phyloP scores from a whole-genome alignment of 2,113 vertebrate genomes.

The Neolamprologus brichardi region DNA sequence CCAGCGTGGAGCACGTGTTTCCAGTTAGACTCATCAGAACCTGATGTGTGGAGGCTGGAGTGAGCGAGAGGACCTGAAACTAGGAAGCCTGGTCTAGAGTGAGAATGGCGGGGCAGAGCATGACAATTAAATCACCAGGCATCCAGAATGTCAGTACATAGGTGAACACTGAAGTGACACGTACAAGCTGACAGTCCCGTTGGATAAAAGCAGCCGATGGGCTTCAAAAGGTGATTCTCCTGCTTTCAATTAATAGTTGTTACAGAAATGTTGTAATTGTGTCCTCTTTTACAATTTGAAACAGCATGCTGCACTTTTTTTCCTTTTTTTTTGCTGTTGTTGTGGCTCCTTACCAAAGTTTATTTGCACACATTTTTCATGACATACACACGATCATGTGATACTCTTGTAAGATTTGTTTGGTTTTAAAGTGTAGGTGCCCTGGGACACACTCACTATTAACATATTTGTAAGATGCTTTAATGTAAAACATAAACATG shows the following conservation, averaged over 20 bases:
- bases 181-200: background rate
- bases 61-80: slow-evolving; percentile 15
- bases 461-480: slow-evolving; percentile 49
- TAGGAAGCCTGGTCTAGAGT: slow-evolving; percentile 25
- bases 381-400: background rate
- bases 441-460: slow-evolving; percentile 23
- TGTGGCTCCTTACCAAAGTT: background rate
- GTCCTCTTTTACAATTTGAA: background rate
- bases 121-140: slow-evolving; percentile 38
- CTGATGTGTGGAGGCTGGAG: slow-evolving; percentile 56
- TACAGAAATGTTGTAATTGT: background rate
- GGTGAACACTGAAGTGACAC: slow-evolving; percentile 8
- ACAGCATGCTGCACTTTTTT: background rate
- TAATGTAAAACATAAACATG: slow-evolving; percentile 44
- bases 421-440: background rate
- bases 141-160: background rate
- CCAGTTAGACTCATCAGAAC: slow-evolving; percentile 68
- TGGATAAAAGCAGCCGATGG: background rate
- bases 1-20: slow-evolving; percentile 67
- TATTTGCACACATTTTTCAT: background rate
- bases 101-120: background rate
- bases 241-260: background rate
- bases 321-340: background rate
- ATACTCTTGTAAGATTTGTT: background rate
- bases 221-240: background rate